Evolutionary conservation across 1,140 invertebrate species (phyloP).

Genomic region (Brachionus angularis): DNA sequence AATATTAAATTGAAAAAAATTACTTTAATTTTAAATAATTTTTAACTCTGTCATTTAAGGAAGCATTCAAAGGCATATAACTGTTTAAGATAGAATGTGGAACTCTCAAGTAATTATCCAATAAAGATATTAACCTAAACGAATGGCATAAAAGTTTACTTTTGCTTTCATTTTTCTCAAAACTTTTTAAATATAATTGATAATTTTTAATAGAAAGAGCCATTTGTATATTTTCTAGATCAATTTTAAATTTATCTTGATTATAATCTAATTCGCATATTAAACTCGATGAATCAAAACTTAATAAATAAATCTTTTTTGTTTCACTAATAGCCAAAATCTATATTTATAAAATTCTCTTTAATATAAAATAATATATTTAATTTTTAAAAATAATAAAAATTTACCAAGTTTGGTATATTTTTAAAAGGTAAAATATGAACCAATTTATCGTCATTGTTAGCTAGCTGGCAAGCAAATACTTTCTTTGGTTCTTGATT

Average conservation of each 20-base stretch:
- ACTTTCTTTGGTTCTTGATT: background rate
- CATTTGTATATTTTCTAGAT: background rate
- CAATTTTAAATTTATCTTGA: background rate
- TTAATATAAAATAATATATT: background rate
- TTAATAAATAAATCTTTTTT: slow-evolving; percentile 16
- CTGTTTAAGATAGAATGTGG: background rate
- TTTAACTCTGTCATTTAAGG: slow-evolving; percentile 5
- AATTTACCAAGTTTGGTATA: background rate
- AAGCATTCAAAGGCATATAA: slow-evolving; percentile 20
- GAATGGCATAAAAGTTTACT: background rate
- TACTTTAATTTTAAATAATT: slow-evolving; percentile 1
- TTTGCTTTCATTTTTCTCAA: background rate
- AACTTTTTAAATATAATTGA: background rate
- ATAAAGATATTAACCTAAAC: background rate
- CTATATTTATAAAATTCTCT: background rate
- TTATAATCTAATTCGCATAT: slow-evolving; percentile 8
- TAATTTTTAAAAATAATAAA: background rate
- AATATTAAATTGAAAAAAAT: background rate
- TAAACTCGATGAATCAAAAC: background rate
- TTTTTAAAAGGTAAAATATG: background rate
- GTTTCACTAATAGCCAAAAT: slow-evolving; percentile 16
- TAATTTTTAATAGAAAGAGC: background rate
- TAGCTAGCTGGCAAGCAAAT: background rate
- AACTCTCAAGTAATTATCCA: background rate
- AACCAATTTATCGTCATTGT: background rate